Conservation (phyloP, 2,113 vertebrate genomes). For the Dendrocopos noguchii region DNA sequence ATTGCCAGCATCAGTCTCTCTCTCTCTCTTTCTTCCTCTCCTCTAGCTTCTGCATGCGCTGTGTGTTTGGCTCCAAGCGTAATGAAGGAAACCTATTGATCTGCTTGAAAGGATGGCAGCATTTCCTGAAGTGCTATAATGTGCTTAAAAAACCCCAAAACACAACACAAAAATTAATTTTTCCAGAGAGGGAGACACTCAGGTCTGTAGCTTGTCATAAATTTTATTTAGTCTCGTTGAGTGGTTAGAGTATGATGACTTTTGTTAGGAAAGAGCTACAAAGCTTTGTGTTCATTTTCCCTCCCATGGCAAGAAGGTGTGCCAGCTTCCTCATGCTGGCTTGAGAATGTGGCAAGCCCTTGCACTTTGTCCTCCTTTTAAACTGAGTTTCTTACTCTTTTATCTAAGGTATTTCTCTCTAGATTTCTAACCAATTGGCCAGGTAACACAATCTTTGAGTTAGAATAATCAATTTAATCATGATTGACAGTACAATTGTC, state of each 20-base stretch:
- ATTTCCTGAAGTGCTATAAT: neutral
- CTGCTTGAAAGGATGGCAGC: constrained; percentile 12
- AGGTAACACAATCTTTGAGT: neutral
- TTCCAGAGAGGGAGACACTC: neutral
- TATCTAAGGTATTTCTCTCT: neutral
- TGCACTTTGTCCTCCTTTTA: neutral
- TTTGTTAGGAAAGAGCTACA: neutral
- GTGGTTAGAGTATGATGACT: neutral
- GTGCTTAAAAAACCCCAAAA: neutral
- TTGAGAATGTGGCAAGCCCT: neutral
- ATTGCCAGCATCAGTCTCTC: neutral
- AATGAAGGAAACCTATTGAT: constrained; percentile 59
- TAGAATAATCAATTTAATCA: neutral
- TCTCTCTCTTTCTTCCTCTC: neutral
- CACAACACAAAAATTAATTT: no score
- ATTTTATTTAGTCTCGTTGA: neutral
- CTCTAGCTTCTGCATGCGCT: constrained; percentile 63
- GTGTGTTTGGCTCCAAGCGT: constrained; percentile 47
- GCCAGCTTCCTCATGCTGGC: neutral
- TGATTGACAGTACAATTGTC: neutral
- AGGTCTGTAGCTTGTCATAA: neutral
- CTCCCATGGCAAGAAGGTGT: neutral
- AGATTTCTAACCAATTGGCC: neutral
- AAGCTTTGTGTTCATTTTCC: neutral
- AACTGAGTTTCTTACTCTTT: neutral